Evolutionary conservation across 2,113 vertebrate species (phyloP).

Genomic region (Pedionomus torquatus): DNA sequence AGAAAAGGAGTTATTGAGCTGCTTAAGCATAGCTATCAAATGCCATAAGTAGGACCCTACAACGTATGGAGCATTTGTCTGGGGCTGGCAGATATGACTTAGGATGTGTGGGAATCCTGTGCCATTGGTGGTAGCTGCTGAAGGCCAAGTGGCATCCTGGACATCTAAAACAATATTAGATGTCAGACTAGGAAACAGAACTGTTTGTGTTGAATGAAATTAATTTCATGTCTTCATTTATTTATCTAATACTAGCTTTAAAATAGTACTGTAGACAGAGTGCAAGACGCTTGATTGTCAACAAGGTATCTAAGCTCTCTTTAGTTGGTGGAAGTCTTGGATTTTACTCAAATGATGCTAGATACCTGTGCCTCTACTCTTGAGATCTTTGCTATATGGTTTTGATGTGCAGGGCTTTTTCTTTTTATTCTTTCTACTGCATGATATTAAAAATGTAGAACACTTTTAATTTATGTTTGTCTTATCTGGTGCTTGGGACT

Average conservation of each 20-base stretch:
- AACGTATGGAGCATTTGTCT: not conserved
- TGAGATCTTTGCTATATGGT: not conserved
- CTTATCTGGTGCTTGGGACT: not conserved
- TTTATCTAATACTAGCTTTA: not conserved
- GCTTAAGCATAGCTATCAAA: not conserved
- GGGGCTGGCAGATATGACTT: not conserved
- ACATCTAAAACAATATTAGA: not conserved
- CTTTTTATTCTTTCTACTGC: not conserved
- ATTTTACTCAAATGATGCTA: not conserved
- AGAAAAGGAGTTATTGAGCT: not conserved
- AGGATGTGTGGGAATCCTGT: not conserved
- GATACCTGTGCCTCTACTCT: not conserved
- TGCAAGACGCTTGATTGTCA: not conserved
- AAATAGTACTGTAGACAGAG: not conserved
- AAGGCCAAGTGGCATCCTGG: not conserved
- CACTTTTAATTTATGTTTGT: rapidly evolving
- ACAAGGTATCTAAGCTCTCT: not conserved
- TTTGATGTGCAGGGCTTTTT: not conserved
- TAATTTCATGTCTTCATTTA: not conserved
- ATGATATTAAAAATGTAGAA: not conserved
- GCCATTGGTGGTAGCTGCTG: not conserved
- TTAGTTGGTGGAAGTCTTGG: not conserved
- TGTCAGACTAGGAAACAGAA: not conserved
- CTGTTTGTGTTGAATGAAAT: not conserved
- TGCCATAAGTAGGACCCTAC: not conserved